Conservation (phyloP, 2,888 invertebrate species). For the Pimpla rufipes region DNA sequence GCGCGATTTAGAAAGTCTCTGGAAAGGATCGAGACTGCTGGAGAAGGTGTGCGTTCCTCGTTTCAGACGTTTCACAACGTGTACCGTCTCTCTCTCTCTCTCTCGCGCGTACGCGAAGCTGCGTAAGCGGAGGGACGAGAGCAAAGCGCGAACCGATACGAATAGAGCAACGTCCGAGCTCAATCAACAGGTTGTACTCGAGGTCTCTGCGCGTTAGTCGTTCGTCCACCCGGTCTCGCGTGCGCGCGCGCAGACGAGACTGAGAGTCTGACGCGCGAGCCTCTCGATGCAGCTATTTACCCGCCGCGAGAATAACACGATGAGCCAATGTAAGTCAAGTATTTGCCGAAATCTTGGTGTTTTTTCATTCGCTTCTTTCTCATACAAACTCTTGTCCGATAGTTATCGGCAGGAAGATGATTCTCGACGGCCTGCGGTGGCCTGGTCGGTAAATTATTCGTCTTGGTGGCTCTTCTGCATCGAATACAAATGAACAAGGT, state of each 20-base stretch:
- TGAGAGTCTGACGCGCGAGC: constrained; percentile 3
- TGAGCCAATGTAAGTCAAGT: too few relatives aligned
- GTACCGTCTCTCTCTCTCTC: not conserved
- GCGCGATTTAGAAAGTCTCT: constrained; percentile 66
- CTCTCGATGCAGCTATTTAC: constrained; percentile 1
- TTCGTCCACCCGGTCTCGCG: constrained; percentile 12
- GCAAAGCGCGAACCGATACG: not conserved
- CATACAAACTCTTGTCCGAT: too few relatives aligned
- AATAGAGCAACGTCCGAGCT: constrained; percentile 33
- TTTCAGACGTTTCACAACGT: constrained; percentile 58
- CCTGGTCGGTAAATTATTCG: not conserved
- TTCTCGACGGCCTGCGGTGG: not conserved
- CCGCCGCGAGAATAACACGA: too few relatives aligned
- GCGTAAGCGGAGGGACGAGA: not conserved
- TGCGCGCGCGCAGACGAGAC: constrained; percentile 29
- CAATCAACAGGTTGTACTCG: constrained; percentile 57
- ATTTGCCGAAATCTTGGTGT: too few relatives aligned
- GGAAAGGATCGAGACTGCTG: constrained; percentile 59
- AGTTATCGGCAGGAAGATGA: not conserved
- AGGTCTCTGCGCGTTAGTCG: not conserved
- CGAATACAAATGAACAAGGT: constrained; percentile 15
- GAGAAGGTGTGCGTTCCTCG: constrained; percentile 50
- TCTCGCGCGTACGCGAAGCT: not conserved
- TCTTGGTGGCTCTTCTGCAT: not conserved
- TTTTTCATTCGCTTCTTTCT: too few relatives aligned